Base-by-base conservation (phyloP, 2,113 vertebrate genomes). In the Rhinogobius similis region DNA sequence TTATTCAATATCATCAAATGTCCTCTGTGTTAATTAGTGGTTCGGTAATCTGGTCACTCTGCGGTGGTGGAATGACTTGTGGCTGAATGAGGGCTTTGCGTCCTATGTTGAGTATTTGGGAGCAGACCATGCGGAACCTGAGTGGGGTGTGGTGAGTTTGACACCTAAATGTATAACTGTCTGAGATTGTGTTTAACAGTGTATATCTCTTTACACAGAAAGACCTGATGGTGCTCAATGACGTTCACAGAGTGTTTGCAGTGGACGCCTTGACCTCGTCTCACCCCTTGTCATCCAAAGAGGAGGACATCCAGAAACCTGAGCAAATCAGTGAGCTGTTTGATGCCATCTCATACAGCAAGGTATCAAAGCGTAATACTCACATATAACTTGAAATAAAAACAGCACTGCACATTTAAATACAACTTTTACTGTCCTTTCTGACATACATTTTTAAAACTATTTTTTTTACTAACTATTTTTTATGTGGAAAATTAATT, bases 81-180 rank as follows among this genome's bases (percentile, higher is more conserved):
- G 97, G 97, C 92, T 98, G 72, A 99, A 99, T 0, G 97, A 98
- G 82, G 97, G 97, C 41, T 99, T 99, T 0, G 97, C 97, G 2
- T 96, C 96, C 1, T 99, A 98, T 0, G 96, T 98, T 23, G 93
- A 98, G 73, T 98, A 96, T 61, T 91, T 98, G 36, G 97, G 97
- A 0, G 96, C 95, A 0, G 0, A 96, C 41, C 0, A 48, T 0
- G 95, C 89, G 0, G 96, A 99, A 32, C 26, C 67, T 0, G 0
- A 0, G 0, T 99, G 97, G 97, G 81, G 78, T 1, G 78, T 98
- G 2, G 97, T 99, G 84, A 91, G 83, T 8, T 20, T 62, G 50
- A 1, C 5, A 0, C 62, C 11, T 27, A 10, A 26, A 29, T 10
- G 27, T 32, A 36, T 10, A 20, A 46, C 21, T 65, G 5, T 50